A percentile compares a stretch with the other conserved stretches of the same genome.
Evolutionary conservation across 2,797 vertebrate species (phyloP).

Genomic region (Apogon hyalosoma): DNA sequence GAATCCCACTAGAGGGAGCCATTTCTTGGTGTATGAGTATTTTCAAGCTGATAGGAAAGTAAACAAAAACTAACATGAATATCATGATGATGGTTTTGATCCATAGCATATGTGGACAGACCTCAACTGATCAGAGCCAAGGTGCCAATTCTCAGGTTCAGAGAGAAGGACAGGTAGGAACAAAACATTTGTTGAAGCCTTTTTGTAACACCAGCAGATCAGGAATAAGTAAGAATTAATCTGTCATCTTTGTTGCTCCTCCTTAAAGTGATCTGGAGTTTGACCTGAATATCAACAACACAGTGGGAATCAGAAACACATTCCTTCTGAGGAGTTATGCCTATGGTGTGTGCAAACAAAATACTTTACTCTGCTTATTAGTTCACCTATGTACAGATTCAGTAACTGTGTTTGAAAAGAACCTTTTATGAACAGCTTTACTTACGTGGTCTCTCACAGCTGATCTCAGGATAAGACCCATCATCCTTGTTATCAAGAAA

Average conservation of each 20-base stretch:
- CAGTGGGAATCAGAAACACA: conserved; percentile 97
- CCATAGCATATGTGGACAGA: conserved; percentile 87
- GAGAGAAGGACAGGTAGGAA: conserved; percentile 92
- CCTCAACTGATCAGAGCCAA: conserved; percentile 95
- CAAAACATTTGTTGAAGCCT: conserved; percentile 7
- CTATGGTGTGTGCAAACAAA: conserved; percentile 80
- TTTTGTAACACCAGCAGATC: background rate
- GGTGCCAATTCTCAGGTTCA: conserved; percentile 98
- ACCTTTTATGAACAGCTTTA: conserved; percentile 4
- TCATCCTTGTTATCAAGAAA: conserved; percentile 94
- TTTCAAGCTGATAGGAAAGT: conserved; percentile 19
- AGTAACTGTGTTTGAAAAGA: background rate
- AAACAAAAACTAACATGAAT: conserved; percentile 21
- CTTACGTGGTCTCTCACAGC: conserved; percentile 79
- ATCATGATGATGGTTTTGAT: conserved; percentile 37
- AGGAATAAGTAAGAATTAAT: conserved; percentile 4
- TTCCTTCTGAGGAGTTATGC: conserved; percentile 96
- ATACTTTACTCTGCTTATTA: background rate
- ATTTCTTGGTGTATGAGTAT: conserved; percentile 12
- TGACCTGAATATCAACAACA: conserved; percentile 98
- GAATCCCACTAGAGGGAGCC: conserved; percentile 65
- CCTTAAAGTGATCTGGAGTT: conserved; percentile 91
- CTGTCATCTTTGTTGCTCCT: conserved; percentile 4
- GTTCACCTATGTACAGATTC: background rate
- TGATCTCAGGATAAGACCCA: conserved; percentile 92